A percentile compares a stretch with the other conserved stretches of the same genome.
Conservation (phyloP, 2,888 invertebrate genomes). For the Patella ulyssiponensis region DNA sequence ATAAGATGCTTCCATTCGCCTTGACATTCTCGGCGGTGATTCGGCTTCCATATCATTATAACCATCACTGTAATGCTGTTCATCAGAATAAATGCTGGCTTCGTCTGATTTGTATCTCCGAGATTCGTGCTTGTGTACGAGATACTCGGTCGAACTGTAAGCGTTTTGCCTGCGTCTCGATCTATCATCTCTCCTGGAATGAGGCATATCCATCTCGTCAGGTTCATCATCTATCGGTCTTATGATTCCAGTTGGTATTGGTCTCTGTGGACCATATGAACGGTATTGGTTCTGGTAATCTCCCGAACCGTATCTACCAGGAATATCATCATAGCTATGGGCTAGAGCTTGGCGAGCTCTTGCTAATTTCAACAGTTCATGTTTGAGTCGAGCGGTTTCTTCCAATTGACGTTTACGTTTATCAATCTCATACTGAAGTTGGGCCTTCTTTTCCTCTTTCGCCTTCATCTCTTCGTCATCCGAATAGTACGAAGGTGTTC, state of each 20-base stretch:
- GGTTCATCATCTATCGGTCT: slow-evolving; percentile 68
- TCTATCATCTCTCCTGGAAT: not conserved
- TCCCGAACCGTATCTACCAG: slow-evolving; percentile 40
- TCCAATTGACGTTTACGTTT: slow-evolving; percentile 77
- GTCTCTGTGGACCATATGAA: slow-evolving; percentile 28
- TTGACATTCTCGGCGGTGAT: slow-evolving; percentile 31
- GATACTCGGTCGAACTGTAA: slow-evolving; percentile 69
- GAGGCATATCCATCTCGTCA: slow-evolving; percentile 12
- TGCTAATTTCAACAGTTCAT: slow-evolving; percentile 73
- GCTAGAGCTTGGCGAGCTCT: slow-evolving; percentile 58
- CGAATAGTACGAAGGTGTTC: slow-evolving; percentile 43
- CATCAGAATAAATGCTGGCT: slow-evolving; percentile 18
- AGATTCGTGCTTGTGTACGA: slow-evolving; percentile 69
- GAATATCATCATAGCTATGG: slow-evolving; percentile 65
- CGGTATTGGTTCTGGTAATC: slow-evolving; percentile 8
- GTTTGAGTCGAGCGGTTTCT: slow-evolving; percentile 75
- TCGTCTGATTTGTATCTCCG: slow-evolving; percentile 55
- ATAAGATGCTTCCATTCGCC: slow-evolving; percentile 34
- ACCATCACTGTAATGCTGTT: slow-evolving; percentile 21
- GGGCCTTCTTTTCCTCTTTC: slow-evolving; percentile 76
- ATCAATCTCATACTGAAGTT: slow-evolving; percentile 78
- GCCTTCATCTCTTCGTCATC: slow-evolving; percentile 75
- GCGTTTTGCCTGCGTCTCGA: slow-evolving; percentile 16
- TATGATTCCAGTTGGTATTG: slow-evolving; percentile 66
- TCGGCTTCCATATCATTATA: slow-evolving; percentile 16